Percentiles rank a stretch among this genome's conserved stretches.
These are phyloP conservation scores for Drosophila sulfurigaster DNA, from an alignment of 1,140 invertebrate species.

Conservation along the genomic window DNA sequence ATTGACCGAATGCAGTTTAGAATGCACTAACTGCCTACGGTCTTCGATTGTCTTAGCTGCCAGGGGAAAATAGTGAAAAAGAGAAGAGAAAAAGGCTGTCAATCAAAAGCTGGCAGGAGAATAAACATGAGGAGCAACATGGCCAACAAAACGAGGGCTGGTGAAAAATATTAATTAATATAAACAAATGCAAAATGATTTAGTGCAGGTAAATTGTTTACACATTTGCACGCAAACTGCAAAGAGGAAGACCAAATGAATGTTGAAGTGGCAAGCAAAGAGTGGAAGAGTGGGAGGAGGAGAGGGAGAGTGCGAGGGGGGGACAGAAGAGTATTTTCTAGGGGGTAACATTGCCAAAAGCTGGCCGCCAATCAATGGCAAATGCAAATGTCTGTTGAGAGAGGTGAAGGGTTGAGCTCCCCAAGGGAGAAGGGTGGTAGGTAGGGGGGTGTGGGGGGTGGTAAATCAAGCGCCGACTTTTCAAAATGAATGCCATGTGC, in stretches of 20 bases:
- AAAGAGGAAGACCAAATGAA: background rate
- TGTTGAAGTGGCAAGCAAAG: constrained; percentile 15
- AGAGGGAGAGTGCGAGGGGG: background rate
- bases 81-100: background rate
- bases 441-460: too few species aligned
- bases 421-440: background rate
- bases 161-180: constrained; percentile 71
- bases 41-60: too few species aligned
- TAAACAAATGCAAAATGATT: constrained; percentile 69
- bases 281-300: background rate
- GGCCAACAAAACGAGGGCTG: background rate
- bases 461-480: constrained; percentile 56
- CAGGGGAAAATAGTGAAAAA: too few species aligned
- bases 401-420: background rate
- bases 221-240: constrained; percentile 68
- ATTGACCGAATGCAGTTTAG: too few species aligned
- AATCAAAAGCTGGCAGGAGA: constrained; percentile 15
- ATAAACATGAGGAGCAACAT: constrained; percentile 7
- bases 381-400: constrained; percentile 22
- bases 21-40: too few species aligned
- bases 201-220: constrained; percentile 58
- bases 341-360: constrained; percentile 26
- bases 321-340: too few species aligned
- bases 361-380: constrained; percentile 56
- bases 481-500: constrained; percentile 84